Percentiles rank a stretch among this genome's conserved stretches.
phyloP scores from a whole-genome alignment of 2,113 vertebrate genomes.

The Setophaga kirtlandii region DNA sequence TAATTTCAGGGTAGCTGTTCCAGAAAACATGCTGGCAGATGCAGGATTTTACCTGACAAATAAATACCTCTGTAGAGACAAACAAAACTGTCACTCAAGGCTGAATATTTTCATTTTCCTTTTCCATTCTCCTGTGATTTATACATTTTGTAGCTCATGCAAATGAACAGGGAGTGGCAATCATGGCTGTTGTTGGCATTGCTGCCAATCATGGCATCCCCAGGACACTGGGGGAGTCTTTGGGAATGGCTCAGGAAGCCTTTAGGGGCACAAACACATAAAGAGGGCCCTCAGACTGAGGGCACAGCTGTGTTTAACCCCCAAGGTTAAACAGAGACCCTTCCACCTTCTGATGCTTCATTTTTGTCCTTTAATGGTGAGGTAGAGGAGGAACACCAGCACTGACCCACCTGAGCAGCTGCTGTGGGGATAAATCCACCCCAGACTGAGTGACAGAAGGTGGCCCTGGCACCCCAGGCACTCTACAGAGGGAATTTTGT shows the following conservation, averaged over 20 bases:
- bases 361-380: not conserved
- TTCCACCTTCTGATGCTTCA: not conserved
- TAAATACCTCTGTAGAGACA: not conserved
- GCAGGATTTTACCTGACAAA: not conserved
- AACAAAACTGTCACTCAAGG: not conserved
- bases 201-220: not conserved
- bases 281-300: not conserved
- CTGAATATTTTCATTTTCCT: not conserved
- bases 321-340: accelerated
- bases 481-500: not conserved
- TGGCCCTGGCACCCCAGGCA: not conserved
- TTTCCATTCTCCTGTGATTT: not conserved
- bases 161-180: not conserved
- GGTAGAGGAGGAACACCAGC: not conserved
- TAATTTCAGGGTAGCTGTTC: not conserved
- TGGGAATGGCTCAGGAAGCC: not conserved
- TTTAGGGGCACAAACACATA: not conserved
- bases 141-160: not conserved
- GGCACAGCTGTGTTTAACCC: not conserved
- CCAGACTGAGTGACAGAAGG: not conserved
- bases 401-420: not conserved
- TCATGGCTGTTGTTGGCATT: not conserved
- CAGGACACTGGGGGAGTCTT: not conserved
- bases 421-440: not conserved
- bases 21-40: not conserved